Evolutionary conservation across 2,113 vertebrate species (phyloP).

Genomic region (Cyprinodon brontotheroides): DNA sequence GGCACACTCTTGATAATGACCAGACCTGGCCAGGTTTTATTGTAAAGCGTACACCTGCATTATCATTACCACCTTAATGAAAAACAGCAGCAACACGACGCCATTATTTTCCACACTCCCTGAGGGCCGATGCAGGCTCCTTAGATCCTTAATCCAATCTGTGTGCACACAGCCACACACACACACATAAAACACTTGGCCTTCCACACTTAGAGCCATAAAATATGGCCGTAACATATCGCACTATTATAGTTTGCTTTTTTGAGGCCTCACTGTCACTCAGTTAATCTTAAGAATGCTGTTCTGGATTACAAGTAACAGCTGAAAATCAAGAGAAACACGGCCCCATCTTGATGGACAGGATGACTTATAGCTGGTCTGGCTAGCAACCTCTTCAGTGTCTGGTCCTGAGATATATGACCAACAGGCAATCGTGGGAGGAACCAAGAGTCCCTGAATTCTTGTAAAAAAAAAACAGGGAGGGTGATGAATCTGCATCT

Average conservation of each 20-base stretch:
- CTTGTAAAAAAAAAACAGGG: slow-evolving; percentile 28
- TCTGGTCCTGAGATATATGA: slow-evolving; percentile 66
- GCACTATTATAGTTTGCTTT: slow-evolving; percentile 63
- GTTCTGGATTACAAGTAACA: slow-evolving; percentile 66
- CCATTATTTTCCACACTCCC: slow-evolving; percentile 60
- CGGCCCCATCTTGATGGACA: slow-evolving; percentile 50
- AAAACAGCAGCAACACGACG: slow-evolving; percentile 46
- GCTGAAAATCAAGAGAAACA: slow-evolving; percentile 54
- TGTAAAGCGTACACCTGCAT: slow-evolving; percentile 33
- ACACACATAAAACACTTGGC: slow-evolving; percentile 46
- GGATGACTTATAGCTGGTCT: slow-evolving; percentile 66
- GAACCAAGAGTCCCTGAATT: slow-evolving; percentile 62
- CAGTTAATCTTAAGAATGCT: slow-evolving; percentile 63
- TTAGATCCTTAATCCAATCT: slow-evolving; percentile 58
- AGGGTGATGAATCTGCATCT: slow-evolving; percentile 66
- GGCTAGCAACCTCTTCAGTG: slow-evolving; percentile 61
- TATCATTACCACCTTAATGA: slow-evolving; percentile 42
- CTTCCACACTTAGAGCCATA: slow-evolving; percentile 49
- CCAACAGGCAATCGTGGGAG: slow-evolving; percentile 61
- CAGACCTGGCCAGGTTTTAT: slow-evolving; percentile 25
- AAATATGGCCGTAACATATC: slow-evolving; percentile 65
- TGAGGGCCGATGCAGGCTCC: slow-evolving; percentile 62
- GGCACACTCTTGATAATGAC: slow-evolving; percentile 24
- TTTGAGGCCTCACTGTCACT: slow-evolving; percentile 68
- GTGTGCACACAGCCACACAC: slow-evolving; percentile 17